A percentile compares a stretch with the other conserved stretches of the same genome.
Conservation (phyloP, 2,113 vertebrate species). For the Montifringilla adamsi region DNA sequence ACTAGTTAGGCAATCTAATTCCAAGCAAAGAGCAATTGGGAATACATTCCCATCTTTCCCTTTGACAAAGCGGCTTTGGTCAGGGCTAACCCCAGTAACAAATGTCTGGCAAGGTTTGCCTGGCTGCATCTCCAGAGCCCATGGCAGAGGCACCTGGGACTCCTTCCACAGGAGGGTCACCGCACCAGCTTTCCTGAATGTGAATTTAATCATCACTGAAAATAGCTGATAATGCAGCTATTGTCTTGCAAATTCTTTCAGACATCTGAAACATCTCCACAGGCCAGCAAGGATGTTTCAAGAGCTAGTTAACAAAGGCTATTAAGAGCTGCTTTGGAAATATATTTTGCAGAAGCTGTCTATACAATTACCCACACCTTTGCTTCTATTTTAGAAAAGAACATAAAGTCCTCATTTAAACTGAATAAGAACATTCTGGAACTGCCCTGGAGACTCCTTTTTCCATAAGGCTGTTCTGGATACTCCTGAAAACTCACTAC, state of each 20-base stretch:
- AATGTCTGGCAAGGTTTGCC: rapidly evolving
- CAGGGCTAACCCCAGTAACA: background rate
- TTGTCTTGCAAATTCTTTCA: background rate
- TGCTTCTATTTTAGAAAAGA: background rate
- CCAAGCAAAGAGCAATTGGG: background rate
- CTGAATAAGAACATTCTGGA: background rate
- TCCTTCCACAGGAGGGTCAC: background rate
- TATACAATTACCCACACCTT: background rate
- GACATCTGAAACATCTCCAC: background rate
- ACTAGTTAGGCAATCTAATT: background rate
- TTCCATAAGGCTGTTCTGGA: background rate
- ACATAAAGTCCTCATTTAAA: background rate
- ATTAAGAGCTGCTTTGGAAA: background rate
- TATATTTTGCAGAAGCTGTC: background rate
- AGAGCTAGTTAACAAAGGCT: background rate
- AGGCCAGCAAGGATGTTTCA: background rate
- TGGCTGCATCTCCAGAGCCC: background rate
- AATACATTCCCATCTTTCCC: background rate
- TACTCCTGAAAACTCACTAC: background rate
- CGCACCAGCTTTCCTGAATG: background rate
- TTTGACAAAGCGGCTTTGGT: background rate
- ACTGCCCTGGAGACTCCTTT: background rate
- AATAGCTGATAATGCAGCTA: background rate
- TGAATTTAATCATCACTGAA: background rate
- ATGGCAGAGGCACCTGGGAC: background rate